These are phyloP conservation scores for Pachyramphus minor DNA, from an alignment of 2,113 vertebrate species.

Conservation along the genomic window DNA sequence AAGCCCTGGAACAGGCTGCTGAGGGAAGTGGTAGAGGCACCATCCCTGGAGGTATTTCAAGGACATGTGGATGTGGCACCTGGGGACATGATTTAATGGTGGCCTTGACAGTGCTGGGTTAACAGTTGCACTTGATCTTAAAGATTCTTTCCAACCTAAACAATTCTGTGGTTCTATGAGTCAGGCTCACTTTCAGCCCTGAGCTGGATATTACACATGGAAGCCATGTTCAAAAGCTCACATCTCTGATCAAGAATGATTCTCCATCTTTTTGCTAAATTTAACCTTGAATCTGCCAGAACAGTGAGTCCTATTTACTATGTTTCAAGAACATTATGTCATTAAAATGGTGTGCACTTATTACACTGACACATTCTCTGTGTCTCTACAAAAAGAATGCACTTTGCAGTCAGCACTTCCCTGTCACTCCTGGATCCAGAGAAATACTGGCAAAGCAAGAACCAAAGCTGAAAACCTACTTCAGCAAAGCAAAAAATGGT, in stretches of 20 bases:
- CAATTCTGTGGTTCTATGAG: not conserved
- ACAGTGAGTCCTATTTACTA: not conserved
- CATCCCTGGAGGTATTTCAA: not conserved
- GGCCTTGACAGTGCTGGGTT: not conserved
- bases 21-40: not conserved
- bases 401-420: not conserved
- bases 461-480: not conserved
- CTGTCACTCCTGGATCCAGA: not conserved
- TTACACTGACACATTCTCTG: not conserved
- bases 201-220: not conserved
- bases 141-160: not conserved
- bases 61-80: not conserved
- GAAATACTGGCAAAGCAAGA: not conserved
- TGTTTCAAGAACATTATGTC: accelerated
- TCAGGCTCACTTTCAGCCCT: not conserved
- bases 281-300: not conserved
- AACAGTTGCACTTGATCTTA: not conserved
- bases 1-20: not conserved
- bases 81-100: not conserved
- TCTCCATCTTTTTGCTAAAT: not conserved
- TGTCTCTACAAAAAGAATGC: not conserved
- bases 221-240: not conserved
- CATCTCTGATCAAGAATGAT: not conserved
- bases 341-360: not conserved
- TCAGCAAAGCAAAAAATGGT: not conserved